Conservation (phyloP, 2,888 invertebrate genomes). For the Pammene aurita region DNA sequence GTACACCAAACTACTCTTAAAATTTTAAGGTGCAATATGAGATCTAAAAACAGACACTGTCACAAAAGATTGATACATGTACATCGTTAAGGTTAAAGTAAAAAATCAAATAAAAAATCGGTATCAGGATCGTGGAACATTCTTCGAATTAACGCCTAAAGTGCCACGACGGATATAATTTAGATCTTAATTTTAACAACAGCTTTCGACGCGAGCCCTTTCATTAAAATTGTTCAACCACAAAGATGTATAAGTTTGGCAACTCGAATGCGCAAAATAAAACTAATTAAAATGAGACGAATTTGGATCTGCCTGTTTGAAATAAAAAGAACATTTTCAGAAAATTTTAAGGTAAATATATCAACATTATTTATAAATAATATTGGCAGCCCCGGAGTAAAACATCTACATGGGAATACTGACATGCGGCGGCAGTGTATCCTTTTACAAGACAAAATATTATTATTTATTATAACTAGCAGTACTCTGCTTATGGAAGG, state of each 20-base stretch:
- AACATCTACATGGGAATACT: no score
- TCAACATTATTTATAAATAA: no score
- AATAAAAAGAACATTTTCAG: neutral
- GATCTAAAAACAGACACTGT: no score
- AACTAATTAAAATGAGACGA: constrained; percentile 70
- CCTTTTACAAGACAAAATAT: no score
- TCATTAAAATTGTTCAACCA: constrained; percentile 76
- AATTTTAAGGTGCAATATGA: no score
- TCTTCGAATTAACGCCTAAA: constrained; percentile 39
- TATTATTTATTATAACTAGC: no score
- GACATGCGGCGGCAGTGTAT: no score
- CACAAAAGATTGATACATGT: no score
- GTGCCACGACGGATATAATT: constrained; percentile 47
- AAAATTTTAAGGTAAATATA: neutral
- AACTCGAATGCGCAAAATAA: constrained; percentile 70
- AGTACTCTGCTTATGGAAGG: no score
- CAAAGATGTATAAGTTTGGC: constrained; percentile 71
- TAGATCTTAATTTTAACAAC: constrained; percentile 58
- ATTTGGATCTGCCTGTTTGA: constrained; percentile 37
- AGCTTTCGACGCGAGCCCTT: constrained; percentile 54
- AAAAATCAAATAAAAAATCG: constrained; percentile 26
- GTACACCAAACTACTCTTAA: no score
- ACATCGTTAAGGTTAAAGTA: neutral
- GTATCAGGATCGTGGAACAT: constrained; percentile 18
- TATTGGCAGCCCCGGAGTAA: no score